phyloP scores from a whole-genome alignment of 2,888 invertebrate genomes.

The Orthosia gothica region DNA sequence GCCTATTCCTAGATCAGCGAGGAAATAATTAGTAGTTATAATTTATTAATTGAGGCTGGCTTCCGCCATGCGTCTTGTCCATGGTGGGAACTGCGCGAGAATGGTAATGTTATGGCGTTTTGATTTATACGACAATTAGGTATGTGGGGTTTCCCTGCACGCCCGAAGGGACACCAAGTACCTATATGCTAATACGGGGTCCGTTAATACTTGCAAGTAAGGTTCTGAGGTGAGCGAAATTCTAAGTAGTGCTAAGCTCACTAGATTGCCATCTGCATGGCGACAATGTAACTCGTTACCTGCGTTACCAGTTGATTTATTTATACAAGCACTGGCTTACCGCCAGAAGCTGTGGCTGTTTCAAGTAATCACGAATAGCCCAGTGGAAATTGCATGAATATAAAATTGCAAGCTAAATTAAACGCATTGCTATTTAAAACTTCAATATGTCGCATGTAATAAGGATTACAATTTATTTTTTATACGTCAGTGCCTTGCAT shows the following conservation, averaged over 20 bases:
- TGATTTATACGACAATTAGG: constrained; percentile 49
- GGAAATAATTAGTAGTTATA: constrained; percentile 58
- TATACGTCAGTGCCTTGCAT: constrained; percentile 44
- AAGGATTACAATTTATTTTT: constrained; percentile 27
- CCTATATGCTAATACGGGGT: constrained; percentile 48
- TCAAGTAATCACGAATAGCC: constrained; percentile 30
- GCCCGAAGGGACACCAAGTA: constrained; percentile 38
- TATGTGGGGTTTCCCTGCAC: constrained; percentile 61
- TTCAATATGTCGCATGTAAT: constrained; percentile 9
- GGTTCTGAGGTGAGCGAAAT: constrained; percentile 53
- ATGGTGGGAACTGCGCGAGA: constrained; percentile 45
- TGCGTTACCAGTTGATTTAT: constrained; percentile 54
- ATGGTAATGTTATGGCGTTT: constrained; percentile 50
- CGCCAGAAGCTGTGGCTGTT: constrained; percentile 39
- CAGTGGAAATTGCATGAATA: constrained; percentile 8
- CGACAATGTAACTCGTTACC: constrained; percentile 55
- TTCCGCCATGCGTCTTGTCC: constrained; percentile 47
- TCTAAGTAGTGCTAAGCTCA: constrained; percentile 55
- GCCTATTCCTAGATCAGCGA: constrained; percentile 40
- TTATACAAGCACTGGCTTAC: constrained; percentile 54
- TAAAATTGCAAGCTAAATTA: neutral
- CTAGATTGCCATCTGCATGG: constrained; percentile 51
- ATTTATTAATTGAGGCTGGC: constrained; percentile 51
- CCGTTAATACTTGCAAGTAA: constrained; percentile 48
- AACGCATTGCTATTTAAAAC: constrained; percentile 2